Conservation (phyloP, 2,797 vertebrate genomes). For the Smutsia temminckii region DNA sequence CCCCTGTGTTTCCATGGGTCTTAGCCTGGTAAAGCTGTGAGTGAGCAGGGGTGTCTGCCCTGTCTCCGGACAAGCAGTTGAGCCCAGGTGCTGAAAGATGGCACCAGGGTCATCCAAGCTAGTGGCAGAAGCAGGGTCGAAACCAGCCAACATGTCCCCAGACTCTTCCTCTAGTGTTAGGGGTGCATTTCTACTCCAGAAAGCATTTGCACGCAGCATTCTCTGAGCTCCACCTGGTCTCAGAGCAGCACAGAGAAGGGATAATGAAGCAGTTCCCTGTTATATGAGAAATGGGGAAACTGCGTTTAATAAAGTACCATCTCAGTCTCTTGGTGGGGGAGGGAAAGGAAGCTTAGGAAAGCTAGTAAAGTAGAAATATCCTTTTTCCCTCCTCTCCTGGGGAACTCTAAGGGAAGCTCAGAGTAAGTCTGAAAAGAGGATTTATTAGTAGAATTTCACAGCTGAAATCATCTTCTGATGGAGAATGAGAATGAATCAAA, state of each 20-base stretch:
- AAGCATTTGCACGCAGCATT: not conserved
- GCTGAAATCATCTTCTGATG: not conserved
- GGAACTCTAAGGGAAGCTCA: constrained; percentile 1
- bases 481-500: constrained; percentile 38
- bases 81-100: not conserved
- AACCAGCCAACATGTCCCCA: not conserved
- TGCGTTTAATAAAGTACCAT: not conserved
- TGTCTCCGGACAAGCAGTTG: too few relatives aligned
- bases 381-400: not conserved
- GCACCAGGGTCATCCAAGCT: not conserved
- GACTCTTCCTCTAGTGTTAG: not conserved
- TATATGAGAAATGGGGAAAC: not conserved
- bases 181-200: not conserved
- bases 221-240: not conserved
- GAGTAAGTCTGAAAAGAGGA: constrained; percentile 62
- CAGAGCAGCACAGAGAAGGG: not conserved
- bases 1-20: not conserved
- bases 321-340: not conserved
- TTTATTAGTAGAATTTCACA: constrained; percentile 56
- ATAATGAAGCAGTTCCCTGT: not conserved
- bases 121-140: not conserved
- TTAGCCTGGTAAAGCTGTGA: not conserved
- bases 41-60: not conserved
- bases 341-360: not conserved
- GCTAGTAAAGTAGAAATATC: not conserved